Base-by-base conservation (phyloP, 1,140 invertebrate species). In the Solenopsis invicta region DNA sequence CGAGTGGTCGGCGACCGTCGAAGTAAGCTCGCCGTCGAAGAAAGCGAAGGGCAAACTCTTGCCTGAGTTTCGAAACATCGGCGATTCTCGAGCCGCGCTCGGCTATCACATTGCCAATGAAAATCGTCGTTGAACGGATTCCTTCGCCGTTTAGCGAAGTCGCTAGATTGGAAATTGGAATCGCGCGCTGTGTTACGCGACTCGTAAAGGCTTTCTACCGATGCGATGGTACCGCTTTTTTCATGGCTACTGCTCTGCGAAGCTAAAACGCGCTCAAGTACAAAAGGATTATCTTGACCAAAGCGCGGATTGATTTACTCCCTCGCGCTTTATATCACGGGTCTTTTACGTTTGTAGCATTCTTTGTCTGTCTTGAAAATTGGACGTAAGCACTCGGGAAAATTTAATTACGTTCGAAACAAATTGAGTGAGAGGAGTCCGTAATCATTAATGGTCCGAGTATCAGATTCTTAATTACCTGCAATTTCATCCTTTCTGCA, bases 71-170 rank as follows among this genome's bases (percentile, higher is more conserved):
- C 80, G 85, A 93, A 93, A 93, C 90, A 93, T 92, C 75, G 75
- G 88, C 80, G 90, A 87, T 90, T 71, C n/a, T 34, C 75, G 75
- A 71, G 61, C 66, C 56, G 61, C 37, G 61, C 45, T 85, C 87
- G 87, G 88, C 89, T 91, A 94, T 93, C 91, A 87, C 91, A 89
- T 92, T 92, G 77, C 91, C 92, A 87, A 90, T 92, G 84, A 90
- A 90, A 85, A 92, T 91, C 89, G 87, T 64, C 74, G 71, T 48
- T 61, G 66, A 54, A 88, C 86, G 90, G 87, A 93, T 93, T 94
- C 91, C 93, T 93, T 93, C 89, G 91, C 86, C 92, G 92, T 88
- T 82, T 72, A 74, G 84, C 80, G 89, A 92, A 90, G 88, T 92
- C 91, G 87, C 91, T 88, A 93, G 90, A 93, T 89, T 87, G 91